Conservation (phyloP, 2,113 vertebrate species). For the Myrmecophaga tridactyla region DNA sequence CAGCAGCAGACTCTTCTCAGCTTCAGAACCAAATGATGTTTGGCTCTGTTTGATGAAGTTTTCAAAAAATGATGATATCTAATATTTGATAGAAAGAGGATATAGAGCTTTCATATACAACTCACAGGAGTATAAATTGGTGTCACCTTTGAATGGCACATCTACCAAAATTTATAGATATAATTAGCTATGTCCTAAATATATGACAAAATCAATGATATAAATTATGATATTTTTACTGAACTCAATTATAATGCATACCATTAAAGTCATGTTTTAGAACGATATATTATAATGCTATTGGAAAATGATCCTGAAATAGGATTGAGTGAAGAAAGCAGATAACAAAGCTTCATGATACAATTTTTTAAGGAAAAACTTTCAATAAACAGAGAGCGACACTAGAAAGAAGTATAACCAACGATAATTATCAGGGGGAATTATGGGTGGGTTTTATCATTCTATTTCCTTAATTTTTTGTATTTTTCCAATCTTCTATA, state of each 20-base stretch:
- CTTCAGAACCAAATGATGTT: neutral
- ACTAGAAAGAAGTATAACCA: neutral
- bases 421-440: neutral
- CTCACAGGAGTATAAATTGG: neutral
- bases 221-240: neutral
- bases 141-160: neutral
- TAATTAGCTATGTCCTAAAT: neutral
- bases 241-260: neutral
- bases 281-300: neutral
- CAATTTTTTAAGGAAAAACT: conserved; percentile 15
- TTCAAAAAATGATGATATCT: neutral
- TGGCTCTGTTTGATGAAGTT: neutral
- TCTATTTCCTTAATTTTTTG: neutral
- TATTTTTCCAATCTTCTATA: neutral
- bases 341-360: neutral
- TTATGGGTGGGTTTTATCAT: neutral
- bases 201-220: neutral
- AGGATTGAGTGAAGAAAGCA: neutral
- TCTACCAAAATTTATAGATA: neutral
- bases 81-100: neutral
- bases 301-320: neutral
- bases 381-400: neutral
- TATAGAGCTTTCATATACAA: neutral
- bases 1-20: neutral
- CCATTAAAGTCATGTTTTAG: conserved; percentile 4